A percentile compares a stretch with the other conserved stretches of the same genome.
These are phyloP conservation scores for Pantelozetes paolii DNA, from an alignment of 2,888 invertebrate species.

Conservation along the genomic window DNA sequence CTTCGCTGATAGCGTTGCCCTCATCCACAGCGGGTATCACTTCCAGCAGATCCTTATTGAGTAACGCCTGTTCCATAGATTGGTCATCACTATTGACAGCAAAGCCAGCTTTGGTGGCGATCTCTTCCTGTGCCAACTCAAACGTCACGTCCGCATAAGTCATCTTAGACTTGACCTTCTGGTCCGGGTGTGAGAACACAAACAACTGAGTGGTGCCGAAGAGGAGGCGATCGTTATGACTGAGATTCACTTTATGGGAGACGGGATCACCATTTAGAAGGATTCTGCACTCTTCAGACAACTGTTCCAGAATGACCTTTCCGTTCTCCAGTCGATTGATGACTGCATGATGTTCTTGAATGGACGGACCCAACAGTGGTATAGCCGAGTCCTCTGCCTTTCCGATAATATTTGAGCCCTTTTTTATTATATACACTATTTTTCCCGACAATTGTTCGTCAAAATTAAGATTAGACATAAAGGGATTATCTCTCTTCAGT, in stretches of 20 bases:
- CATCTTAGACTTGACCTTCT: constrained; percentile 50
- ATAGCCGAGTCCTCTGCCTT: constrained; percentile 54
- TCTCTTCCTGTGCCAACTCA: constrained; percentile 58
- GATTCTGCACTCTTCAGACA: constrained; percentile 52
- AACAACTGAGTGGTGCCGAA: constrained; percentile 60
- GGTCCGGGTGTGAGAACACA: constrained; percentile 56
- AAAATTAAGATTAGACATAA: constrained; percentile 59
- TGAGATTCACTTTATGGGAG: constrained; percentile 53
- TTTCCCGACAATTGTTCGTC: constrained; percentile 58
- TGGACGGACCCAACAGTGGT: constrained; percentile 56
- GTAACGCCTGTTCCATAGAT: constrained; percentile 52
- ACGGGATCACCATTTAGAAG: constrained; percentile 57
- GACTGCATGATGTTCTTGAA: constrained; percentile 56
- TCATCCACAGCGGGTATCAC: constrained; percentile 57
- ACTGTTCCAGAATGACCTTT: constrained; percentile 53
- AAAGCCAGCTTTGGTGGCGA: constrained; percentile 55
- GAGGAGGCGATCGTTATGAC: constrained; percentile 58
- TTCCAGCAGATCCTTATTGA: constrained; percentile 58
- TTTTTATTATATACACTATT: constrained; percentile 57
- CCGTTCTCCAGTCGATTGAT: constrained; percentile 51
- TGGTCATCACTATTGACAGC: constrained; percentile 46
- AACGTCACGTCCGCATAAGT: constrained; percentile 54
- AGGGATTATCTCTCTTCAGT: constrained; percentile 51
- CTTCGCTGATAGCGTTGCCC: constrained; percentile 59
- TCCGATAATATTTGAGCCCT: constrained; percentile 54